Evolutionary conservation across 2,113 vertebrate species (phyloP).

Genomic region (Abramis brama): DNA sequence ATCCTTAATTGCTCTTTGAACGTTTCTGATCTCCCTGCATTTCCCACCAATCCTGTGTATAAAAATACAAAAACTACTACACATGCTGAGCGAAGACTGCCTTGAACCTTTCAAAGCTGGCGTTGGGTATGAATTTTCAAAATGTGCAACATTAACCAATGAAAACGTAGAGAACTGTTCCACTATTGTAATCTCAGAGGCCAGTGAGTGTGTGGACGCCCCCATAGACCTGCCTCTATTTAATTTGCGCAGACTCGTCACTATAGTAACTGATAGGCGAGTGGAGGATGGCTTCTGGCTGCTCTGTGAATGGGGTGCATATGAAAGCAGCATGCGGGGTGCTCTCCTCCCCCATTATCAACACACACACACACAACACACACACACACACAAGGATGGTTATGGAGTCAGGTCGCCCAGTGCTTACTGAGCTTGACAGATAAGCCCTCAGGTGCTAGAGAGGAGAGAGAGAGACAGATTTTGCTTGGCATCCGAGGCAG

Average conservation of each 20-base stretch:
- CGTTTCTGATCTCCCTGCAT: neutral
- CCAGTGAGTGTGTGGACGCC: slow-evolving; percentile 8
- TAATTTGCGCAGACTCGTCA: slow-evolving; percentile 49
- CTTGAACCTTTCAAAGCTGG: neutral
- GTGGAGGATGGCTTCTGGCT: slow-evolving; percentile 44
- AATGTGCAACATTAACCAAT: slow-evolving; percentile 10
- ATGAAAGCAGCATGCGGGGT: slow-evolving; percentile 30
- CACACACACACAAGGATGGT: slow-evolving; percentile 27
- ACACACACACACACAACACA: slow-evolving; percentile 17
- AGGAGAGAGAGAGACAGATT: slow-evolving; percentile 66
- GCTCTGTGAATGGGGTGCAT: slow-evolving; percentile 36
- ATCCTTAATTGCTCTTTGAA: neutral
- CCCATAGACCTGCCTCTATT: slow-evolving; percentile 38
- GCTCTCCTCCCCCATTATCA: slow-evolving; percentile 44
- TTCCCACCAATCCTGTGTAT: neutral
- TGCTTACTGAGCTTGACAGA: slow-evolving; percentile 74
- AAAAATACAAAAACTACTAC: neutral
- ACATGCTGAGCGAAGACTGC: neutral
- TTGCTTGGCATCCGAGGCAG: slow-evolving; percentile 75
- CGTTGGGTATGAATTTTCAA: neutral
- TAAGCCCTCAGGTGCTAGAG: slow-evolving; percentile 70
- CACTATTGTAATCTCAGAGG: slow-evolving; percentile 21
- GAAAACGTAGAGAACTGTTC: neutral
- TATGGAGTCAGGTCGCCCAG: slow-evolving; percentile 54
- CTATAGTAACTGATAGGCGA: slow-evolving; percentile 54